A percentile compares a stretch with the other conserved stretches of the same genome.
Conservation (phyloP, 2,797 vertebrate genomes). For the Notolabrus celidotus region DNA sequence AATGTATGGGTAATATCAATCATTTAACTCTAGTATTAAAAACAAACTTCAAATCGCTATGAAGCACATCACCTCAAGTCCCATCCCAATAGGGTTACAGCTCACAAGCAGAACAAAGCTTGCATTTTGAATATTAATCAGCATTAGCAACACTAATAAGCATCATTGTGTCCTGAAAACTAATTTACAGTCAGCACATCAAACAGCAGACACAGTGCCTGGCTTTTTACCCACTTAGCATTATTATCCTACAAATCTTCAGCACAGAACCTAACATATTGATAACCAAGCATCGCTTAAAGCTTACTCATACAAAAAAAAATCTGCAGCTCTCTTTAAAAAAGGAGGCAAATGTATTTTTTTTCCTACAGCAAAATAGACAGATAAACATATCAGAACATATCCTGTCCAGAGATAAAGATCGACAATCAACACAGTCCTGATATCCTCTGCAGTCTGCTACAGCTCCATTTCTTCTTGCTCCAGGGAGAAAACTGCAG, state of each 20-base stretch:
- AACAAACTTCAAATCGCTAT: conserved; percentile 4
- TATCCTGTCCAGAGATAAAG: conserved; percentile 58
- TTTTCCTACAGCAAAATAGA: conserved; percentile 38
- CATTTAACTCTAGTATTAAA: conserved; percentile 5
- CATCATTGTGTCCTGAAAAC: conserved; percentile 21
- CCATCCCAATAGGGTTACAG: conserved; percentile 2
- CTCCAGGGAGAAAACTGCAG: conserved; percentile 66
- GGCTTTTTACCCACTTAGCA: not conserved
- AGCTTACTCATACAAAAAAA: conserved; percentile 16
- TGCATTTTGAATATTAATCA: conserved; percentile 37
- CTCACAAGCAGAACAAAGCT: conserved; percentile 18
- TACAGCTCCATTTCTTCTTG: conserved; percentile 68
- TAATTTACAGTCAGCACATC: conserved; percentile 16
- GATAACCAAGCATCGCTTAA: conserved; percentile 10
- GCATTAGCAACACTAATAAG: conserved; percentile 24
- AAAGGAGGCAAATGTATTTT: not conserved
- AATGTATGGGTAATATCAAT: not conserved
- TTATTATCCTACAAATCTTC: conserved; percentile 17
- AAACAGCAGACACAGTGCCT: conserved; percentile 20
- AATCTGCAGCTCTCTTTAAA: not conserved
- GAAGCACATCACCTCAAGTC: conserved; percentile 7
- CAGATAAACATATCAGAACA: conserved; percentile 57
- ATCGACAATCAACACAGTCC: conserved; percentile 61
- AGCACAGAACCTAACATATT: conserved; percentile 13
- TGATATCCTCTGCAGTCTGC: conserved; percentile 63